Evolutionary conservation across 2,888 invertebrate genomes (phyloP), one percentile per base, ranked within the genome.

Genomic region (Nineta flava): DNA sequence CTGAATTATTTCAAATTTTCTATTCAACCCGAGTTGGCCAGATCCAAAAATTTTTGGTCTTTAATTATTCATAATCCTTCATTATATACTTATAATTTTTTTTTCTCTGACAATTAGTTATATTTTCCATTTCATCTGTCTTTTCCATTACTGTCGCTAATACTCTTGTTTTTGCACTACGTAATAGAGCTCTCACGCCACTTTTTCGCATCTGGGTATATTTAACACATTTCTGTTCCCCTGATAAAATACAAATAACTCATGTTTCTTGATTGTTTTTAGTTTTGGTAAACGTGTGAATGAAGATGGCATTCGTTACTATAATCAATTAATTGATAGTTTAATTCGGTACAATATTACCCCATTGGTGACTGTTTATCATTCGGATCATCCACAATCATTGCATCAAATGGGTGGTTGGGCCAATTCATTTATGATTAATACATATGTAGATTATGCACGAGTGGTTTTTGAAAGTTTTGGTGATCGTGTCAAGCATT

Each of bases 311-410:
- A 61, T 67, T 21, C 61, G 62, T 1, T 77, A 74, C 60, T 79
- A 78, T 64, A 71, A 66, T 53, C 60, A 69, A 34, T 58, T 78
- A 42, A 72, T 77, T 10, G 60, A 75, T 46, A 71, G 65, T 43
- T 64, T 79, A 1, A 56, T 72, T 21, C 66, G 60, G 41, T 68
- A 69, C 47, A 70, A 69, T n/a, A 74, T 80, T 19, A 61, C 68
- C 52, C 77, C 80, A 0, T 53, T 70, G 19, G 58, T 74, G 9
- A 77, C 76, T 3, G 16, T 73, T 1, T 70, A 67, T 56, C 73
- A 73, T 45, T 75, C 73, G 75, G 76, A 76, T 56, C 57, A 74
- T 55, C 75, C 75, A 0, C 69, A 72, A 48, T 56, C 65, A 3
- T 60, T 76, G 2, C 68, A 73, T 16, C 57, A 59, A 16, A 35